Evolutionary conservation across 1,140 invertebrate species (phyloP), one percentile per base, ranked within the genome.

Genomic region (Goniozus legneri): DNA sequence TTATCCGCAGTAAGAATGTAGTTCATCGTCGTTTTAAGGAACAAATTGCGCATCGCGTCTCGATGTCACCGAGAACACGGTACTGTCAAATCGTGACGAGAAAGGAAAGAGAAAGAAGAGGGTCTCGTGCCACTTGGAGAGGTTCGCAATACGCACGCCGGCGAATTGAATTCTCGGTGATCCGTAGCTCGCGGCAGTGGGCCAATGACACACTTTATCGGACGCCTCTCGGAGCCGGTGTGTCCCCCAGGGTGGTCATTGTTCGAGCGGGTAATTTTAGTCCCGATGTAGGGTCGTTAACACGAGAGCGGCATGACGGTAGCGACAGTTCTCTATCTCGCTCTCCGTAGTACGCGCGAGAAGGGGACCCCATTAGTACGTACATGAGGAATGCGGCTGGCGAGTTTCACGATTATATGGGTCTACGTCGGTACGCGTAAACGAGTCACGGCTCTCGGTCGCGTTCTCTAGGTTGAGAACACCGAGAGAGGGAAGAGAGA

Each of bases 381-480:
- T 56, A 45, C 43, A 54, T 52, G 52, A 63, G 62, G 65, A 66
- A 67, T 69, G 63, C 54, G 57, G 63, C 55, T 67, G 62, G 54
- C 56, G 57, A n/a, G 60, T 63, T 69, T 64, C 60, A 52, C 56
- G 60, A 64, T 67, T 64, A 68, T 65, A 54, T 67, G 65, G 62
- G 64, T 64, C 62, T 67, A 51, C 45, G 15, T 18, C 6, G 3
- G 4, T 18, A 16, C 18, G 14, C 10, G 6, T 45, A 4, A 32
- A 40, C 19, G 24, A n/a, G 15, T 30, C 16, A n/a, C 14, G 30
- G 19, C 16, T 39, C 41, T 32, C 16, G 21, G 8, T 49, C 41
- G 56, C 65, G 65, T 67, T 70, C 67, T 59, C 65, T 61, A 58
- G 35, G 67, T 68, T 70, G 67, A 70, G 65, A 70, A 70, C 67